phyloP scores from a whole-genome alignment of 1,140 invertebrate species.

The Periplaneta americana region DNA sequence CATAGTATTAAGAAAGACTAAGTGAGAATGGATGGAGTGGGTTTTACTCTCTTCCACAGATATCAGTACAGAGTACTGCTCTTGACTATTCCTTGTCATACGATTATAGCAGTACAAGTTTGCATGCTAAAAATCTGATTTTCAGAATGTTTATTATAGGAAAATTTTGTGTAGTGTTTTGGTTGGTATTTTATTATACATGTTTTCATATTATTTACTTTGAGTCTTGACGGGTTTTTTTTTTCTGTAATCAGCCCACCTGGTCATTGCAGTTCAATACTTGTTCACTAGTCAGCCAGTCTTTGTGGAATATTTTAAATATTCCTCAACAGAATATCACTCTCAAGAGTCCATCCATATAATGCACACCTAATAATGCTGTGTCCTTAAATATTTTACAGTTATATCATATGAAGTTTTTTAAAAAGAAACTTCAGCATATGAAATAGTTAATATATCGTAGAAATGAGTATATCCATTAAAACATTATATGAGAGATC shows the following conservation, averaged over 20 bases:
- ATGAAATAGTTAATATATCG: background rate
- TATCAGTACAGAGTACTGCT: background rate
- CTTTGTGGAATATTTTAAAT: background rate
- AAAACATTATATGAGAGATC: too few species aligned
- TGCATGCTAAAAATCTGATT: background rate
- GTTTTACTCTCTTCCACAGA: background rate
- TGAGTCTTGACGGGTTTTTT: too few species aligned
- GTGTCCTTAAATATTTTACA: background rate
- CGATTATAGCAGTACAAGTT: background rate
- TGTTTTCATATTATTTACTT: constrained; percentile 34
- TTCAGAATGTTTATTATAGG: background rate
- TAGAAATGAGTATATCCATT: background rate
- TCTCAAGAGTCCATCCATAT: background rate
- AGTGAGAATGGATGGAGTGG: background rate
- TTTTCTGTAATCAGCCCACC: too few species aligned
- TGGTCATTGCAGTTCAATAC: background rate
- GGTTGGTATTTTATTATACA: constrained; percentile 31
- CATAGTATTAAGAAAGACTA: background rate
- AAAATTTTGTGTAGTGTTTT: background rate
- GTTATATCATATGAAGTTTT: background rate
- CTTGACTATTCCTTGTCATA: background rate
- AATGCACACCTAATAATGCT: background rate
- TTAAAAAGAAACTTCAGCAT: background rate
- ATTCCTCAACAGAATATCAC: background rate
- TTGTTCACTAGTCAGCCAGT: background rate